phyloP scores from a whole-genome alignment of 2,113 vertebrate genomes.

The Malurus alboscapulatus region DNA sequence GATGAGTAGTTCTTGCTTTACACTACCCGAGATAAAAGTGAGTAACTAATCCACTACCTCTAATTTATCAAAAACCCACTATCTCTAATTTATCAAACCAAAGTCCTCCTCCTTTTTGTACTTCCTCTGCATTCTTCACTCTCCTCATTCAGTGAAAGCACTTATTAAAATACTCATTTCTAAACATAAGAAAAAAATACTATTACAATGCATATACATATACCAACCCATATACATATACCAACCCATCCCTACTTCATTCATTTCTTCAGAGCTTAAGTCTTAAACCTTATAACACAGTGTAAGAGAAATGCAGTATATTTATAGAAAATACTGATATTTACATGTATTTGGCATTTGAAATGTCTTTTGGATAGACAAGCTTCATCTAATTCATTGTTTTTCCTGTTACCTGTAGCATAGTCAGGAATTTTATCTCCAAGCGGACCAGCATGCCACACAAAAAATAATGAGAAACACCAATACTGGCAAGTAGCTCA shows the following conservation, averaged over 20 bases:
- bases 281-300: background rate
- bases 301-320: background rate
- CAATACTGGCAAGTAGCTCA: background rate
- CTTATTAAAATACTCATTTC: background rate
- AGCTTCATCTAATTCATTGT: background rate
- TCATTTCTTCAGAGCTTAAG: background rate
- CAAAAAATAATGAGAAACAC: slow-evolving; percentile 17
- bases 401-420: background rate
- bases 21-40: slow-evolving; percentile 38
- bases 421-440: background rate
- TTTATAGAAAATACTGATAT: background rate
- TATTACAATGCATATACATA: background rate
- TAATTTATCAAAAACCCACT: slow-evolving; percentile 26
- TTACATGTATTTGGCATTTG: background rate
- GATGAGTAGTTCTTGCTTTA: slow-evolving; percentile 50
- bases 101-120: background rate
- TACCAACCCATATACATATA: background rate
- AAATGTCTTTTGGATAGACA: background rate
- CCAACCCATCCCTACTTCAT: background rate
- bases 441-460: background rate
- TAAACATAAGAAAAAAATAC: background rate
- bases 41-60: slow-evolving; percentile 34
- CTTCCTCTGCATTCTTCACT: background rate
- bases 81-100: background rate
- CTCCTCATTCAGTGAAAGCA: background rate